Evolutionary conservation across 2,888 invertebrate genomes (phyloP), one percentile per base, ranked within the genome.

Genomic region (Platycheirus albimanus): DNA sequence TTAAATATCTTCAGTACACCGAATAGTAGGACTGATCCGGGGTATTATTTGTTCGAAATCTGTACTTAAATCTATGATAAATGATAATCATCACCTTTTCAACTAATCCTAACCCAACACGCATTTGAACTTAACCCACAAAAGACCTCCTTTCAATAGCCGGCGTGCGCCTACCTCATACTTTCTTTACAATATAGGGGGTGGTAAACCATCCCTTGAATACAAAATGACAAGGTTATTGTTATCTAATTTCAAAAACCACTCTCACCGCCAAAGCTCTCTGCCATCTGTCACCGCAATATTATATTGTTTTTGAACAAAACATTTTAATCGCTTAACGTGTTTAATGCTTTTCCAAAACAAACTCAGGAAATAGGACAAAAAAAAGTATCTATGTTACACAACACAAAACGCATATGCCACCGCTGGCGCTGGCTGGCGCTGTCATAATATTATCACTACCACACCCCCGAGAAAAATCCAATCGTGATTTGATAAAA

Each of bases 261-360:
- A 13, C 13, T 41, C 13, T 41, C 54, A 38, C 47, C 54, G n/a
- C 17, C 24, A 47, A 19, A 49, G 41, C 20, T 8, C 8, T 8
- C 3, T 13, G 63, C 77, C 70, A 77, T 77, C 70, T 77, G 77
- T 56, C 64, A 56, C 56, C 63, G 19, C 70, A 47, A 49, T 49
- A 28, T 15, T 56, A 49, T 49, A 28, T 15, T 56, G 64, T 47
- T 4, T 33, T 6, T 7, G 30, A 6, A 33, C 30, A 33, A 8
- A 6, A 33, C 30, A 33, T 56, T 41, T 36, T 56, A 64, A 64
- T 77, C 56, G 20, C 64, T 64, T 77, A 71, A 56, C 77, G 58
- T 71, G 77, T 70, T 56, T 33, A 3, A 20, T 30, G 24, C 24
- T 33, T 64, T 38, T 56, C 58, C 64, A 71, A 64, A 51, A 47